A percentile compares a stretch with the other conserved stretches of the same genome.
These are phyloP conservation scores for Drosophila picticornis DNA, from an alignment of 2,888 invertebrate genomes.

Conservation along the genomic window DNA sequence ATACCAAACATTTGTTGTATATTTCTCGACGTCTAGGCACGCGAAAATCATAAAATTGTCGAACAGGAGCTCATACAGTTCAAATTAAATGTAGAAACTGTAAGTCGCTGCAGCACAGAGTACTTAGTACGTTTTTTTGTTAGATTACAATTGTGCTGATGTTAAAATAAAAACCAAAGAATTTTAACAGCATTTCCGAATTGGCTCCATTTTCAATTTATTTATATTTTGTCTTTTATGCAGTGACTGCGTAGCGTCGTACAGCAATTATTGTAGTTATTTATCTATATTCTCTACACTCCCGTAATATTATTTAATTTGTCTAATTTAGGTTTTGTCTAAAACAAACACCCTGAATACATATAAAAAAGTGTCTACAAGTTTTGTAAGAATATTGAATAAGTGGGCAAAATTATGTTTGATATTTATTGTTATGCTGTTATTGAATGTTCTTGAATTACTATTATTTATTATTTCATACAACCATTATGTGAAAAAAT, in stretches of 20 bases:
- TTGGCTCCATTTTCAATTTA: conserved; percentile 35
- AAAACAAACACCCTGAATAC: conserved; percentile 56
- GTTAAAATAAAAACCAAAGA: conserved; percentile 26
- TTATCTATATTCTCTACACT: conserved; percentile 39
- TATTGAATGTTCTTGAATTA: conserved; percentile 37
- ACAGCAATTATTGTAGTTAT: conserved; percentile 53
- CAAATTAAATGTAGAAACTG: conserved; percentile 82
- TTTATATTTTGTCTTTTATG: conserved; percentile 43
- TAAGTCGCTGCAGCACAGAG: conserved; percentile 69
- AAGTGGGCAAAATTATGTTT: conserved; percentile 36
- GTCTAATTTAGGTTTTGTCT: conserved; percentile 74
- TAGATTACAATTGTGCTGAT: conserved; percentile 35
- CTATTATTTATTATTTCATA: conserved; percentile 9
- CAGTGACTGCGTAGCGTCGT: conserved; percentile 77
- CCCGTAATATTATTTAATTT: conserved; percentile 71
- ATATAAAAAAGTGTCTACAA: conserved; percentile 29
- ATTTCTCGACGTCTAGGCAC: conserved; percentile 83
- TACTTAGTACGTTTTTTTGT: conserved; percentile 14
- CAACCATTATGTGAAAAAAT: conserved; percentile 3
- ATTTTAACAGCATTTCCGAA: conserved; percentile 71
- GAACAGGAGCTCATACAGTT: conserved; percentile 83
- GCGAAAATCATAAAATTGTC: conserved; percentile 81
- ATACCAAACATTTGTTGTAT: conserved; percentile 65
- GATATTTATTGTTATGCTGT: conserved; percentile 31
- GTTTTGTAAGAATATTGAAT: conserved; percentile 45